Base-by-base conservation (phyloP, 2,797 vertebrate genomes). In the Brachymystax lenok region DNA sequence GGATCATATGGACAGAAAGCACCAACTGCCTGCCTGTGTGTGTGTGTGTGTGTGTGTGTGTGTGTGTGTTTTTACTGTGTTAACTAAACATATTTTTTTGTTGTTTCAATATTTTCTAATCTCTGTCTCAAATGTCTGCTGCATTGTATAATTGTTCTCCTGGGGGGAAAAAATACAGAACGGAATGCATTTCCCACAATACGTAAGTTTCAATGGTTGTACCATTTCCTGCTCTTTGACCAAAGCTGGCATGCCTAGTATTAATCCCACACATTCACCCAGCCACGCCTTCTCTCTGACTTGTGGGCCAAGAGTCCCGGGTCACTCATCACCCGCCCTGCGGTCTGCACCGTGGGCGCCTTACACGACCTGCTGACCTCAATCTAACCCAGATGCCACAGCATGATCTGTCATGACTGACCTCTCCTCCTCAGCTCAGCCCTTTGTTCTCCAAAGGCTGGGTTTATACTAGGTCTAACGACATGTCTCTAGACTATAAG, bases 151-250 rank as follows among this genome's bases (percentile, higher is more conserved):
- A 96, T 94, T 94, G 91, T 96, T 94, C 92, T 94, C 85, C 92
- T 88, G 92, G 93, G 92, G 92, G 93, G 81, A 74, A 69, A 28
- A 87, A 88, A 93, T 94, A 94, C 95, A 97, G 96, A 96, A 95
- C 94, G 93, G 94, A 95, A 95, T 96, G 95, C 94, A 95, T 95
- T 97, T 96, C 93, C 95, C 93, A 95, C 95, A 93, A 96, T 97
- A 96, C 93, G 95, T 95, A 97, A 97, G 96, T 97, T 90, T 91
- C 94, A 94, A 89, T 82, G 90, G 94, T 95, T 84, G 87, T 79
- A 93, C 90, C 88, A 87, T 94, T 75, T 67, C 66, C 92, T 92
- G 92, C 92, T 92, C 94, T 78, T 59, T 74, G 66, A 74, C 76
- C 74, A 71, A 50, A 69, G 46, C 69, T 84, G 76, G 85, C 90